Percentiles rank a stretch among this genome's conserved stretches.
Conservation (phyloP, 2,797 vertebrate species). For the Takifugu rubripes region DNA sequence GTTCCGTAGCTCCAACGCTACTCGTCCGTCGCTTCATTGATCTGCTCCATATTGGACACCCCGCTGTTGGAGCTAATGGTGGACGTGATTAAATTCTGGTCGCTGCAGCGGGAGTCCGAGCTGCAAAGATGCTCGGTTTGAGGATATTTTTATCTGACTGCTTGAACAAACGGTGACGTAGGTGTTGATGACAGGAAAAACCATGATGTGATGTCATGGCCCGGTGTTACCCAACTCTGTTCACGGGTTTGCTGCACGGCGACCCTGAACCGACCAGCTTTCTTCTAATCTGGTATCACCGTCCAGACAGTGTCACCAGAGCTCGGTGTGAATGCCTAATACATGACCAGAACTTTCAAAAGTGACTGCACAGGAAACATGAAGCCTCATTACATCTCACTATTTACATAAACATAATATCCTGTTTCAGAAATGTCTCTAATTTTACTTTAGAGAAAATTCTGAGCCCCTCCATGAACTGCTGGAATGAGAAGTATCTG, state of each 20-base stretch:
- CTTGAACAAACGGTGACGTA: no score
- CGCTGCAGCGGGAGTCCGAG: constrained; percentile 30
- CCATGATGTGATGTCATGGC: neutral
- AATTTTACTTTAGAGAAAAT: neutral
- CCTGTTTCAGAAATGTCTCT: constrained; percentile 1
- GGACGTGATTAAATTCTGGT: constrained; percentile 60
- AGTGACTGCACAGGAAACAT: constrained; percentile 3
- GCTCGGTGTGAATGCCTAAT: constrained; percentile 31
- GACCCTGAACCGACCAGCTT: constrained; percentile 22
- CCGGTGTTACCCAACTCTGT: constrained; percentile 1
- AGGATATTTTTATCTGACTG: constrained; percentile 1
- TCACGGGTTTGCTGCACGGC: neutral
- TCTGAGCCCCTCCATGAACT: constrained; percentile 21
- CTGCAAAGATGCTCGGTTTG: constrained; percentile 35
- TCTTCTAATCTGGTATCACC: constrained; percentile 53
- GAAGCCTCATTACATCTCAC: constrained; percentile 5
- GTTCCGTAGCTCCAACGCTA: constrained; percentile 22
- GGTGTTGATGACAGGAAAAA: no score
- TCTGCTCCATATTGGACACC: constrained; percentile 36
- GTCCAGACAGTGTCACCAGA: constrained; percentile 40
- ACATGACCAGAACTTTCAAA: constrained; percentile 5
- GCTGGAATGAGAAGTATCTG: constrained; percentile 22
- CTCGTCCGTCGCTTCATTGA: constrained; percentile 21
- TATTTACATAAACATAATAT: neutral
- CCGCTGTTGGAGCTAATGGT: constrained; percentile 49